Conservation (phyloP, 2,797 vertebrate genomes). For the Sparidentex hasta region DNA sequence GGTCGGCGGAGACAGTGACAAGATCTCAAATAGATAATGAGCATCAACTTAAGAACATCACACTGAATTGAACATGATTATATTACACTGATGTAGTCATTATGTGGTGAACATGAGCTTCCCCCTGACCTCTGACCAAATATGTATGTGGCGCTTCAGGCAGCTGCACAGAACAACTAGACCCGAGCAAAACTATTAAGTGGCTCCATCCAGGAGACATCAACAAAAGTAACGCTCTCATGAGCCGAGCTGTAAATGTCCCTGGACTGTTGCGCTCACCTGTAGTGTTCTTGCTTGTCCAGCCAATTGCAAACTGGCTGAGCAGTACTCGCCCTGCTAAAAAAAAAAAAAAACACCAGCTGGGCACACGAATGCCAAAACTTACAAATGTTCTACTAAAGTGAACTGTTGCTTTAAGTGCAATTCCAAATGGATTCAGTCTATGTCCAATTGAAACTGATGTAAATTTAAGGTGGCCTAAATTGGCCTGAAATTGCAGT, state of each 20-base stretch:
- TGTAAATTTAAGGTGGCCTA: constrained; percentile 74
- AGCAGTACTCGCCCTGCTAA: neutral
- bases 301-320: neutral
- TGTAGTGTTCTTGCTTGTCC: neutral
- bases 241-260: constrained; percentile 1
- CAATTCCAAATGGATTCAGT: constrained; percentile 38
- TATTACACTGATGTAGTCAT: constrained; percentile 26
- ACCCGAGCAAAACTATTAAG: neutral
- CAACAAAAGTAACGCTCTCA: neutral
- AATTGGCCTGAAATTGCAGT: constrained; percentile 70
- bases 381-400: constrained; percentile 36
- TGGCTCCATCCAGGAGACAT: neutral
- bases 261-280: neutral
- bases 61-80: constrained; percentile 11
- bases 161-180: neutral
- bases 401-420: constrained; percentile 35
- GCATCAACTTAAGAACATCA: constrained; percentile 7
- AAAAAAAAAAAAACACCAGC: neutral
- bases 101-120: constrained; percentile 15
- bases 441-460: constrained; percentile 54
- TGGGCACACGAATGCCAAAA: constrained; percentile 20
- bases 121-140: constrained; percentile 15
- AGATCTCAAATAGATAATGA: constrained; percentile 30
- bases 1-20: neutral
- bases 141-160: constrained; percentile 8